These are phyloP conservation scores for Garra rufa DNA, from an alignment of 2,113 vertebrate species.

Conservation along the genomic window DNA sequence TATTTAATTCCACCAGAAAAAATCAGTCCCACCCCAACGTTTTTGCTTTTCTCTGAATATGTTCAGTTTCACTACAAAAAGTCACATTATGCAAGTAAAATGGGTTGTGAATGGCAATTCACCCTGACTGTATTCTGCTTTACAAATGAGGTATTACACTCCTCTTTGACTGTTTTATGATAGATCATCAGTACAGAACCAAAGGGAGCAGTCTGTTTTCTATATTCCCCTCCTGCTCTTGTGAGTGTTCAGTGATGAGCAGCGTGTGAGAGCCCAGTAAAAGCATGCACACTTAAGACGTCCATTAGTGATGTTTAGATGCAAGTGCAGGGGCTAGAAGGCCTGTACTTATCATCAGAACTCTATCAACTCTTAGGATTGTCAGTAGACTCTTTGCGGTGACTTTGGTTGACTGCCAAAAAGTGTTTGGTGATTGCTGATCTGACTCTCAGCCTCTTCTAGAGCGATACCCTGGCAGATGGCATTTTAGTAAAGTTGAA, in stretches of 20 bases:
- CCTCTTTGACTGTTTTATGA: background rate
- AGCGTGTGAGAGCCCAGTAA: slow-evolving; percentile 36
- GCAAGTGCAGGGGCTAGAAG: slow-evolving; percentile 41
- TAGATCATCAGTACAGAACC: background rate
- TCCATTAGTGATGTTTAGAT: slow-evolving; percentile 53
- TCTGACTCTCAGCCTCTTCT: background rate
- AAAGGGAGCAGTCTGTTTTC: background rate
- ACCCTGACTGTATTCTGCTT: background rate
- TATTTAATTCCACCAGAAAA: background rate
- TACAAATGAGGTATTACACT: background rate
- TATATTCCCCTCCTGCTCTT: background rate
- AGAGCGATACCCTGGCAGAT: background rate
- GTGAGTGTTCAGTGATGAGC: slow-evolving; percentile 11
- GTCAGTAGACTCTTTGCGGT: background rate
- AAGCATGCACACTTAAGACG: slow-evolving; percentile 43
- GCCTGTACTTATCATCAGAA: slow-evolving; percentile 43
- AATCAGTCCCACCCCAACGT: background rate
- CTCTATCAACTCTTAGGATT: slow-evolving; percentile 22
- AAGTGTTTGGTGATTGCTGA: slow-evolving; percentile 22
- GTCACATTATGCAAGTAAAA: background rate
- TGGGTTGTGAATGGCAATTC: slow-evolving; percentile 1
- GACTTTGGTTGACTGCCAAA: slow-evolving; percentile 32
- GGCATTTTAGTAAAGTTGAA: background rate
- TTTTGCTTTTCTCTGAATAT: background rate
- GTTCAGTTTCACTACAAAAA: background rate